Evolutionary conservation across 2,888 invertebrate genomes (phyloP).

Genomic region (Heteromyza rotundicornis): DNA sequence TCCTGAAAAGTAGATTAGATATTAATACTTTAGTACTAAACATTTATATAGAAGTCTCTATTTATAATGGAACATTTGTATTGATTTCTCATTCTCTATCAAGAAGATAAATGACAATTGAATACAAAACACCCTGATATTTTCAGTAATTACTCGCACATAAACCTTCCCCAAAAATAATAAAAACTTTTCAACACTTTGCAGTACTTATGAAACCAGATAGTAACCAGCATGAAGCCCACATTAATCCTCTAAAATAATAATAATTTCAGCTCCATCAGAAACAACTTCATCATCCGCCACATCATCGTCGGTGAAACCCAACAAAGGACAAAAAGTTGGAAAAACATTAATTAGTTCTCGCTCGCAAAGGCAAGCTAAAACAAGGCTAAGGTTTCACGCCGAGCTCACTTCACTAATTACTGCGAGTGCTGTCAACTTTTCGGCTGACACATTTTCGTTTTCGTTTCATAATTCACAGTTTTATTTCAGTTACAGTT

Average conservation of each 20-base stretch:
- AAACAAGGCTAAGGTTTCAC: slow-evolving; percentile 33
- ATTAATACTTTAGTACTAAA: no score
- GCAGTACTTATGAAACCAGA: no score
- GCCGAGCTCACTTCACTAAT: slow-evolving; percentile 8
- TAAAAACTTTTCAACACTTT: no score
- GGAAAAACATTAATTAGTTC: slow-evolving; percentile 15
- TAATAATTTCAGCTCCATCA: slow-evolving; percentile 25
- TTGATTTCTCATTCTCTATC: no score
- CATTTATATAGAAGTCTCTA: no score
- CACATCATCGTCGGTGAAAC: not conserved
- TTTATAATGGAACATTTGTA: no score
- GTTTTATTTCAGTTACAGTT: slow-evolving; percentile 8
- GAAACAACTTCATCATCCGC: slow-evolving; percentile 17
- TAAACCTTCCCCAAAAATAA: no score
- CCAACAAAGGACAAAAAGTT: slow-evolving; percentile 4
- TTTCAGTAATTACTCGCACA: no score
- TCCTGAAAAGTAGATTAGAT: no score
- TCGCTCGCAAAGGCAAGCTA: slow-evolving; percentile 26
- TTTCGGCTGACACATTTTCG: slow-evolving; percentile 29
- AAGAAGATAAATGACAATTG: no score
- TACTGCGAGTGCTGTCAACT: slow-evolving; percentile 25
- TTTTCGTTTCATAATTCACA: slow-evolving; percentile 35
- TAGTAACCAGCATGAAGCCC: slow-evolving; percentile 45
- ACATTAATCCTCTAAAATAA: slow-evolving; percentile 38
- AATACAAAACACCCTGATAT: no score